phyloP scores from a whole-genome alignment of 2,888 invertebrate genomes.

The Sphaerophoria taeniata region DNA sequence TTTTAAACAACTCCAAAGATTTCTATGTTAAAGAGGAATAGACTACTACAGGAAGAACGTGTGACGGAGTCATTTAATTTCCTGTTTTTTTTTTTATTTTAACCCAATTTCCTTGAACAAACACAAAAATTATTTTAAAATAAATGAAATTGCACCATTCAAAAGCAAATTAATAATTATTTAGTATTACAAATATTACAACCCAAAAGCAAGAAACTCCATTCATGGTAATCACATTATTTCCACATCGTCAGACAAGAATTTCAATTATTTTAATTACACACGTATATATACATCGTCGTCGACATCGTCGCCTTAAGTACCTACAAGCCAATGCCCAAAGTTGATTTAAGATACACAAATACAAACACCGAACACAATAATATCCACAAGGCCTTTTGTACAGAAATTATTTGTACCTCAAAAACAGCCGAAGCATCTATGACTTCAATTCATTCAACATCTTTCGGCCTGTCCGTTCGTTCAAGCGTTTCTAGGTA shows the following conservation, averaged over 20 bases:
- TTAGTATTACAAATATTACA: conserved; percentile 4
- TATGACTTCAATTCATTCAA: conserved; percentile 2
- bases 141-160: neutral
- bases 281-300: neutral
- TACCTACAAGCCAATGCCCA: too few species aligned
- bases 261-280: conserved; percentile 37
- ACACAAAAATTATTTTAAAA: too few species aligned
- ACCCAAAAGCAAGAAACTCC: conserved; percentile 11
- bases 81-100: too few species aligned
- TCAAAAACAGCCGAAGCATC: neutral
- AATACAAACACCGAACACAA: too few species aligned
- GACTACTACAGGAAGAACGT: too few species aligned
- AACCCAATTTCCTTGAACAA: too few species aligned
- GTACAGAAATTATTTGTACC: neutral
- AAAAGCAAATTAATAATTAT: conserved; percentile 1
- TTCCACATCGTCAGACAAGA: conserved; percentile 22
- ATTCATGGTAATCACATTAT: conserved; percentile 30
- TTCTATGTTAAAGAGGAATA: too few species aligned
- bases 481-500: neutral
- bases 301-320: too few species aligned
- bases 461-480: too few species aligned
- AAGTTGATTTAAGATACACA: too few species aligned
- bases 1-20: too few species aligned
- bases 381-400: neutral
- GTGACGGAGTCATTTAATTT: too few species aligned